Base-by-base conservation (phyloP, 2,888 invertebrate genomes). In the Ophion costatus region DNA sequence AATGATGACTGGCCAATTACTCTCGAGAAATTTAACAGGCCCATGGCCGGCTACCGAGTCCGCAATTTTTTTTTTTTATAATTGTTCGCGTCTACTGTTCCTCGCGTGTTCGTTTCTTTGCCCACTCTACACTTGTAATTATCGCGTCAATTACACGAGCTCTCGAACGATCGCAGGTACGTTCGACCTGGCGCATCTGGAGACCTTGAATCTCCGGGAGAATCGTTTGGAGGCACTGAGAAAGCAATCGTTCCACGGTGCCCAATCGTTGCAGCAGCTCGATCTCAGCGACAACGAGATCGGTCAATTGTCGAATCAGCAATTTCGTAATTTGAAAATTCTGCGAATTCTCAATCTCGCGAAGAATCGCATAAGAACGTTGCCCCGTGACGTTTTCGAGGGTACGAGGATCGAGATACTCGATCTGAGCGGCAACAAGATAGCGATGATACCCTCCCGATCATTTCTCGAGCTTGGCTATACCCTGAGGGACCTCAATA, bases 321-420 rank as follows among this genome's bases (percentile, higher is more conserved):
- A 97, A 93, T 98, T 97, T 94, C 96, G 96, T 75, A 97, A 96
- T 93, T 94, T 97, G 89, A 96, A 96, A 88, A 96, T 96, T 89
- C 94, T 98, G 80, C 95, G 97, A 82, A 96, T 97, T 86, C 93
- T 98, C 61, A 96, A 97, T 93, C 93, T 98, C 84, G 95, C 96
- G 86, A 95, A 95, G 83, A 98, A 98, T 92, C 95, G 95, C 87
- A 93, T 98, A 87, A 95, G 96, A 89, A 95, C 97, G 14, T 94
- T 98, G 61, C 96, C 97, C 0, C 95, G 97, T 80, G 97, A 97
- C 88, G 96, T 97, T 7, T 97, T 98, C 92, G 96, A 96, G 92
- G 97, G 97, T 87, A 97, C 97, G 0, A 95, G 96, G 22, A 94
- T 98, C 75, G 98, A 98, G 92, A 96, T 96, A 92, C 94, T 98